Base-by-base conservation (phyloP, 2,888 invertebrate genomes). In the Pyrrhosoma nymphula region DNA sequence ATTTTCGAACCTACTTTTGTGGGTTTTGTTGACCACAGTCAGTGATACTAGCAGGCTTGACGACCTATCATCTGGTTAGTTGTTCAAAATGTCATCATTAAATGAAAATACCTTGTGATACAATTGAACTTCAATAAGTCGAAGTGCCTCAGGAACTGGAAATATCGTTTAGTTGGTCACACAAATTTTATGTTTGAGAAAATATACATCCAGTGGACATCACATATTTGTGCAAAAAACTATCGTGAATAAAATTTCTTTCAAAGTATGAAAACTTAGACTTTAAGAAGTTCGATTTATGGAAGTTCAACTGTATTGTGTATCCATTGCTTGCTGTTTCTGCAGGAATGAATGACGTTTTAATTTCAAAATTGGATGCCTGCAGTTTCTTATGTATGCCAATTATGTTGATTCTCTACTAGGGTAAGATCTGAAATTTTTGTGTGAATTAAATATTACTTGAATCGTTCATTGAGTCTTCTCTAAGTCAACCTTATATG, bases 401-500 rank as follows among this genome's bases (percentile, higher is more conserved):
- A 63, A 39, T 20, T 91, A 63, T 91, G 63, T 91, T 91, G 35
- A 91, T 26, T 39, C 35, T 69, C 63, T 91, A 39, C 63, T 91
- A 91, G 91, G 56, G 23, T 91, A 91, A 91, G 60, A 39, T 69
- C 23, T 91, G 39, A 91, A 60, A 63, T 23, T 91, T 60, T 91
- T 69, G 91, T 91, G 91, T 91, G 91, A 63, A 91, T 91, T 91
- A 91, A 91, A 91, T 69, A n/a, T 16, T 89, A 39, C 60, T 91
- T 91, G 39, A 91, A 91, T 39, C 39, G 91, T 91, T 91, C 63
- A 60, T 69, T 26, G n/a, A 26, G 23, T 39, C 4, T 91, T 90
- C 18, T 60, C 30, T 26, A 20, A 30, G 35, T 82, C n/a, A 82
- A 30, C 35, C 75, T 30, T 30, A 82, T 30, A 1, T 60, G 3